Evolutionary conservation across 37 sponge, comb jelly and placozoan genomes (phyloP).

Genomic region (Amphimedon queenslandica): DNA sequence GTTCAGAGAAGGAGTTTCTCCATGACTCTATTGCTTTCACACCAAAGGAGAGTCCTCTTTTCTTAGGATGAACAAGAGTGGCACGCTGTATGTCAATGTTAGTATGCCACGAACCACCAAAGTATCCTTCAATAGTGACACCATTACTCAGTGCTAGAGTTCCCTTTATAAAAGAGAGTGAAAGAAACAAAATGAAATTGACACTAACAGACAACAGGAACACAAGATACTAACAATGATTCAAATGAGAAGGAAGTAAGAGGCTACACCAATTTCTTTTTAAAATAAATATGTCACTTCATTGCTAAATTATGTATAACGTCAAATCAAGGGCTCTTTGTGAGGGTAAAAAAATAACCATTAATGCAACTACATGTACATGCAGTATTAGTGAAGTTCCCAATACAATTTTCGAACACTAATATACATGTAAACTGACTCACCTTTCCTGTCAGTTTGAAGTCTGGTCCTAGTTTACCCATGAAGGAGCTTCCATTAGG

Average conservation of each 20-base stretch:
- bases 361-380: not conserved
- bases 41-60: not conserved
- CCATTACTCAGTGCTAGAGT: conserved; percentile 47
- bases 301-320: no score
- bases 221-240: no score
- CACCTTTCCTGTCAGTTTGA: conserved; percentile 72
- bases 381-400: not conserved
- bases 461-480: conserved; percentile 65
- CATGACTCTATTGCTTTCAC: not conserved
- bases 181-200: not conserved
- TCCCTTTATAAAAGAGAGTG: conserved; percentile 32
- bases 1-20: conserved; percentile 21
- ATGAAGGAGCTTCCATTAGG: conserved; percentile 58
- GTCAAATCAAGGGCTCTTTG: not conserved
- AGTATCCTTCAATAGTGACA: conserved; percentile 45
- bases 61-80: not conserved
- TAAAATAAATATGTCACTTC: no score
- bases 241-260: no score
- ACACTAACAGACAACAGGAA: no score
- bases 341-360: not conserved
- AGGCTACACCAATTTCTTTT: no score
- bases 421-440: not conserved
- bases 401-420: not conserved
- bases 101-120: conserved; percentile 53
- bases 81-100: conserved; percentile 49